Evolutionary conservation across 2,888 invertebrate genomes (phyloP), one percentile per base, ranked within the genome.

Genomic region (Sympetrum striolatum): DNA sequence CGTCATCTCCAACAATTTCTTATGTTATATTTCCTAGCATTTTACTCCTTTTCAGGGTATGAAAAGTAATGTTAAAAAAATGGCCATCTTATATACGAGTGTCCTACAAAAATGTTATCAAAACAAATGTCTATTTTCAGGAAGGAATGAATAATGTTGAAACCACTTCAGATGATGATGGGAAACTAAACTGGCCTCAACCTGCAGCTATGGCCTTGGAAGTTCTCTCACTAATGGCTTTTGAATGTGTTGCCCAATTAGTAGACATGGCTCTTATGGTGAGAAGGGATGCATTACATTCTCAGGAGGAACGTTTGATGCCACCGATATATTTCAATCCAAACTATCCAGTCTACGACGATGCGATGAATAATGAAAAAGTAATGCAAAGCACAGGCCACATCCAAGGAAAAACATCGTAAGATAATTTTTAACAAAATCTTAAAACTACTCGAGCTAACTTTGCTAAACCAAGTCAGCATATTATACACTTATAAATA

Each of bases 231-330:
- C 98, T 98, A 93, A 95, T 98, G 92, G 98, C 98, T 0, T 98
- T 98, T 93, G 98, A 98, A 94, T 98, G 98, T 0, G 97, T 98
- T 12, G 98, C 98, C 0, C 97, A 98, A 93, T 96, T 98, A 91
- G 96, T 98, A 2, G 98, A 98, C 94, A 96, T 97, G 92, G 97
- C 97, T 0, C 96, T 98, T 91, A 93, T 98, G 86, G 96, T 98
- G 1, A 95, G 98, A 81, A 96, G 97, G 92, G 98, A 98, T 93
- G 95, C 95, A 79, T 96, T 95, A 91, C 96, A 96, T 93, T 96
- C 95, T 80, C 94, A 94, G 80, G 96, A 96, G 2, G 97, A 97
- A 93, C 86, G 91, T 53, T 95, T 96, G 92, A 95, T 95, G 92
- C 95, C 95, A n/a, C 96, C 96, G 0, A 94, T 95, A 92, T 96